A percentile compares a stretch with the other conserved stretches of the same genome.
phyloP scores from a whole-genome alignment of 2,113 vertebrate species.

The Ageneiosus marmoratus region DNA sequence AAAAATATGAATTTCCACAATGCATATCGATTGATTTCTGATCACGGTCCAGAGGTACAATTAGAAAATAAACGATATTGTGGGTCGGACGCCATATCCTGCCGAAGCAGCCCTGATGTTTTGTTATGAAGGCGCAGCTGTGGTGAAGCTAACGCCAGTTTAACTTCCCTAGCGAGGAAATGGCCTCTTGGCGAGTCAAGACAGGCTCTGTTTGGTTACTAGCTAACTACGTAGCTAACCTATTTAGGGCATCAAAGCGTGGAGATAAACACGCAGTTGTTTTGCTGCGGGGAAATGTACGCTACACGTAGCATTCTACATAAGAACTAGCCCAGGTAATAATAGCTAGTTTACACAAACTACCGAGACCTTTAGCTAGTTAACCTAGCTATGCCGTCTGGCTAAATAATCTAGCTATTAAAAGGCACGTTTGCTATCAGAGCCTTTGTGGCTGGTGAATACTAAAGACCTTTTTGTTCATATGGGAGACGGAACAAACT shows the following conservation, averaged over 20 bases:
- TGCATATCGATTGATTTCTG: background rate
- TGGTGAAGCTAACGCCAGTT: constrained; percentile 4
- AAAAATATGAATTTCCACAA: background rate
- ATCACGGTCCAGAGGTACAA: background rate
- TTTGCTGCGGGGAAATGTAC: background rate
- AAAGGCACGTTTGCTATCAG: background rate
- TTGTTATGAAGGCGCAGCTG: constrained; percentile 27
- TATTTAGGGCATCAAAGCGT: background rate
- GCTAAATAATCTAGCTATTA: background rate
- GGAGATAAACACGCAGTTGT: constrained; percentile 2
- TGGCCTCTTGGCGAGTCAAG: background rate
- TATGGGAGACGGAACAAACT: background rate
- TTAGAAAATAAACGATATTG: background rate
- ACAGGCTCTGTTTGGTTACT: constrained; percentile 7
- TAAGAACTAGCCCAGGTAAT: background rate
- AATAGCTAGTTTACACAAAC: background rate
- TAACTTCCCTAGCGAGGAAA: constrained; percentile 47
- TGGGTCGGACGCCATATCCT: background rate
- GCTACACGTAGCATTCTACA: background rate
- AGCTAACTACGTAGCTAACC: constrained; percentile 12
- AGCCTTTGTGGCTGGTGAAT: background rate
- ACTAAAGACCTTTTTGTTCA: background rate
- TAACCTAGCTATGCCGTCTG: constrained; percentile 14
- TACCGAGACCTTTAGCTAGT: background rate
- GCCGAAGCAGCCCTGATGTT: constrained; percentile 18